phyloP scores from a whole-genome alignment of 2,797 vertebrate species.

The Hypotaenidia philippensis region DNA sequence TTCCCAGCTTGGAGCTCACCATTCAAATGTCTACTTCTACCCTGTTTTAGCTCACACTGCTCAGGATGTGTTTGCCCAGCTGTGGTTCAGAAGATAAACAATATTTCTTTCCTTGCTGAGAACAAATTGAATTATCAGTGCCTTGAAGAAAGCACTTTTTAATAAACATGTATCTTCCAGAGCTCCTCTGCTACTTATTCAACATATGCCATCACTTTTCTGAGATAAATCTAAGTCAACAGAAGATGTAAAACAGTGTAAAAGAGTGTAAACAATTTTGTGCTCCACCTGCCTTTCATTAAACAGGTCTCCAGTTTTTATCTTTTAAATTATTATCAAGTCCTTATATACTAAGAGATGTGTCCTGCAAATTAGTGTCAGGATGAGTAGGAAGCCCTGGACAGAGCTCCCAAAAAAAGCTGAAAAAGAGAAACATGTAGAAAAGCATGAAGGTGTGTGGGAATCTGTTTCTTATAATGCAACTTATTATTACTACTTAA shows the following conservation, averaged over 20 bases:
- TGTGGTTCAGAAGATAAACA: slow-evolving; percentile 29
- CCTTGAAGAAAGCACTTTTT: slow-evolving; percentile 19
- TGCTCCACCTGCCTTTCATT: neutral
- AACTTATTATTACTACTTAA: neutral
- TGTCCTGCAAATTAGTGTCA: neutral
- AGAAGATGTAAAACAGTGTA: neutral
- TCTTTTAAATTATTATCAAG: neutral
- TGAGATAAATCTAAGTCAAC: slow-evolving; percentile 11
- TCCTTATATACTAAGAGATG: neutral
- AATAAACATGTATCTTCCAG: neutral
- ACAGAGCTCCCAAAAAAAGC: neutral
- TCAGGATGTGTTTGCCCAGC: neutral
- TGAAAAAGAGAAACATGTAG: neutral
- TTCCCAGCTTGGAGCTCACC: neutral
- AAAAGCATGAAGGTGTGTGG: neutral
- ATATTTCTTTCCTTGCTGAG: neutral
- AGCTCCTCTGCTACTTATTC: neutral
- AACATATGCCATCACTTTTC: neutral
- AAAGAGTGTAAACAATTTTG: neutral
- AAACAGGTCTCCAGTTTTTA: neutral
- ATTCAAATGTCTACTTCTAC: neutral
- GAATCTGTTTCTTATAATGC: neutral
- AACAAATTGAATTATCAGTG: neutral
- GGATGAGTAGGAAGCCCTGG: neutral
- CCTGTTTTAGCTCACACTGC: neutral